A percentile compares a stretch with the other conserved stretches of the same genome.
phyloP scores from a whole-genome alignment of 2,888 invertebrate genomes.

The Terebella lapidaria region DNA sequence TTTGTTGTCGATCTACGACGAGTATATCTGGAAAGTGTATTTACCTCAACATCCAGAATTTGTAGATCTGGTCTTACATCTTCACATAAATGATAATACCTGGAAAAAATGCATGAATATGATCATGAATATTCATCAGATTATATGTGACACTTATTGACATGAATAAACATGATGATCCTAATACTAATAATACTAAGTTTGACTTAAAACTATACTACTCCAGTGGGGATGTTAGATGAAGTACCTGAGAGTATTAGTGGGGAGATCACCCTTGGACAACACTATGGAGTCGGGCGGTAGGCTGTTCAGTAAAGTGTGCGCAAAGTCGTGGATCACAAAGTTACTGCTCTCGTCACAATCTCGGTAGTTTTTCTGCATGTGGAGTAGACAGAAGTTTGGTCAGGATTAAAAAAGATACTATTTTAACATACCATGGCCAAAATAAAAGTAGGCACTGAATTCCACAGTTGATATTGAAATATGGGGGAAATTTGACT shows the following conservation, averaged over 20 bases:
- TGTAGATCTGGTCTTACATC: slow-evolving; percentile 38
- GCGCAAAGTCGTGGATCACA: slow-evolving; percentile 42
- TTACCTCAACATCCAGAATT: slow-evolving; percentile 46
- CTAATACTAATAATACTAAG: not conserved
- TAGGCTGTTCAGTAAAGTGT: slow-evolving; percentile 31
- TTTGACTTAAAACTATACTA: not conserved
- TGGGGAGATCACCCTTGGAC: slow-evolving; percentile 47
- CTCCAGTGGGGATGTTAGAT: not conserved
- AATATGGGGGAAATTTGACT: too few species aligned
- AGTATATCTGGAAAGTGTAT: too few species aligned
- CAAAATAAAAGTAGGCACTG: too few species aligned
- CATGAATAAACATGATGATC: too few species aligned
- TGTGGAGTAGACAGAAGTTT: slow-evolving; percentile 3
- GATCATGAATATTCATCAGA: not conserved
- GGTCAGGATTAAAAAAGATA: not conserved
- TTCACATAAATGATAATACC: slow-evolving; percentile 46
- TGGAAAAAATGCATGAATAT: slow-evolving; percentile 17
- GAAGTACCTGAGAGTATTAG: slow-evolving; percentile 43
- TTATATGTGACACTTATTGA: too few species aligned
- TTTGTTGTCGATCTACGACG: too few species aligned
- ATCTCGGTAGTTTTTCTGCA: slow-evolving; percentile 28
- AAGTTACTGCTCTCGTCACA: slow-evolving; percentile 41
- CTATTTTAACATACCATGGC: too few species aligned
- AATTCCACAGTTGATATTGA: too few species aligned
- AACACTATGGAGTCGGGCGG: slow-evolving; percentile 40